Evolutionary conservation across 92 coral and sea anemone species (phyloP), one percentile per base, ranked within the genome.

Genomic region (Isaurus tuberculatus): DNA sequence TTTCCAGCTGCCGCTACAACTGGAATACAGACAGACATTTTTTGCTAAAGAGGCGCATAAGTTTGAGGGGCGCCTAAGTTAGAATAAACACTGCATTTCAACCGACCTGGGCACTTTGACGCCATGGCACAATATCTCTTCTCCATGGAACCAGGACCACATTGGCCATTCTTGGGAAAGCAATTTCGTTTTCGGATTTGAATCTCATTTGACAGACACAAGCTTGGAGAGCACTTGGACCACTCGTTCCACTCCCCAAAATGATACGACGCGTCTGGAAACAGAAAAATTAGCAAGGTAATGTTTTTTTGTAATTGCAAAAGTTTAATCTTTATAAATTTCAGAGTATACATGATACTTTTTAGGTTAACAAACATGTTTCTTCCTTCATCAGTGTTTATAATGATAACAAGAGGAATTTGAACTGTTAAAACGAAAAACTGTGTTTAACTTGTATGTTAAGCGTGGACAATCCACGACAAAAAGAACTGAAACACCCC

Each of bases 161-260:
- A 77, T 30, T 77, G 49, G 4, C 33, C 30, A 10, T 77, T 58
- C 27, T 77, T 77, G 14, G 82, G 82, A 31, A 77, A 77, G 49
- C 82, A 77, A 70, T 58, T 51, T 60, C 82, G 65, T 60, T 77
- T 77, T 40, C 82, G 82, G 3, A 33, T 16, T 65, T 77, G 82
- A 22, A 8, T 77, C 37, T 77, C 82, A 13, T 58, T 34, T 17
- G 82, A 77, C 7, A 77, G 46, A 58, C 82, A 77, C 25, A 77
- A 36, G 46, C 82, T 77, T 31, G 82, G 82, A 22, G 82, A 77
- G 53, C 82, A 77, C 70, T 77, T 77, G 32, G 82, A 77, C 82
- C 82, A 77, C 31, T 58, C 82, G 53, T 77, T 77, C 82, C 82
- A 77, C 1, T 44, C 82, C 23, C 82, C 82, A 22, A 77, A 77